A percentile compares a stretch with the other conserved stretches of the same genome.
Evolutionary conservation across 2,113 vertebrate species (phyloP).

Genomic region (Mormyrus lacerda): DNA sequence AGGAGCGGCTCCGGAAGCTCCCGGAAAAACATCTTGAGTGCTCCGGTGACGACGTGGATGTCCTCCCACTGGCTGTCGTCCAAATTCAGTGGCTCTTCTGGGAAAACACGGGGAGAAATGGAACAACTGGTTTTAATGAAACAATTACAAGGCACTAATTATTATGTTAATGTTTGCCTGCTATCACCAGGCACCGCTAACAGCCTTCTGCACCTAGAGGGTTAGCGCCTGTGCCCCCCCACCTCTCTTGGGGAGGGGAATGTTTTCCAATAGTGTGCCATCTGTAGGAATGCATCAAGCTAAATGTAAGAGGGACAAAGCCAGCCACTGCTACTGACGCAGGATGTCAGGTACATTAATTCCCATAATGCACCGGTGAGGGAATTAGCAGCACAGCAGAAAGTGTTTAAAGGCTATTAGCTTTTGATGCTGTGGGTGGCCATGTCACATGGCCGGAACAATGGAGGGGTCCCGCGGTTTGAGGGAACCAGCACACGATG

Average conservation of each 20-base stretch:
- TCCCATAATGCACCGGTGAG: conserved; percentile 90
- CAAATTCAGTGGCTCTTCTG: conserved; percentile 96
- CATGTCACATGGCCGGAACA: conserved; percentile 70
- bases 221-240: conserved; percentile 65
- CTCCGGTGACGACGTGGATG: conserved; percentile 95
- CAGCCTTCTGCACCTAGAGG: conserved; percentile 85
- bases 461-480: conserved; percentile 73
- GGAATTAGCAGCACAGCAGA: conserved; percentile 87
- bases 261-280: conserved; percentile 76
- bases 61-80: conserved; percentile 97
- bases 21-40: conserved; percentile 98
- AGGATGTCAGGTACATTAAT: conserved; percentile 94
- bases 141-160: conserved; percentile 92
- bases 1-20: conserved; percentile 93
- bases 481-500: conserved; percentile 65
- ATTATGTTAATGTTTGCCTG: conserved; percentile 96
- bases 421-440: conserved; percentile 69
- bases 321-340: conserved; percentile 81
- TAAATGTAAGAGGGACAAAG: conserved; percentile 77
- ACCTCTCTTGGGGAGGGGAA: conserved; percentile 57
- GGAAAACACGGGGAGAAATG: conserved; percentile 82
- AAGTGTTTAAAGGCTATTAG: conserved; percentile 86
- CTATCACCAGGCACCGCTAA: conserved; percentile 83
- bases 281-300: conserved; percentile 79
- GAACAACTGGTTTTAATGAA: conserved; percentile 90